Evolutionary conservation across 2,797 vertebrate genomes (phyloP).

Genomic region (Sebastes matsubarae): DNA sequence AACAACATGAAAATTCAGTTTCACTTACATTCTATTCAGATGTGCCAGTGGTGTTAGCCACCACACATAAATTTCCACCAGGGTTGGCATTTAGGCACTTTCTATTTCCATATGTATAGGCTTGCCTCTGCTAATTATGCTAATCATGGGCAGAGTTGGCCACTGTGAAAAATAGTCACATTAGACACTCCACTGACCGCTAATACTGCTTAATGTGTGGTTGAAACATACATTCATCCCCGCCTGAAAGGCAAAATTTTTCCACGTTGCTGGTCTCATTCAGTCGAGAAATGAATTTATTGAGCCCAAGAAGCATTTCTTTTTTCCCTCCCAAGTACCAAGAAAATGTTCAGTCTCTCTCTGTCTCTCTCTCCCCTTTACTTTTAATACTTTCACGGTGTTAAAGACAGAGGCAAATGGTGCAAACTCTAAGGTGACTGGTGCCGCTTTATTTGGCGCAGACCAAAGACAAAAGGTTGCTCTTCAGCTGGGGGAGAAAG

Average conservation of each 20-base stretch:
- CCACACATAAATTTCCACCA: conserved; percentile 94
- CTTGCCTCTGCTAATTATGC: conserved; percentile 97
- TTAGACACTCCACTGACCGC: conserved; percentile 97
- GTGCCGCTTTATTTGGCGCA: conserved; percentile 74
- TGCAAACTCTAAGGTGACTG: conserved; percentile 78
- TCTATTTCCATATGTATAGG: conserved; percentile 98
- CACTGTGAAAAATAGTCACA: conserved; percentile 97
- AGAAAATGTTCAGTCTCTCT: conserved; percentile 79
- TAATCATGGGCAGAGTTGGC: conserved; percentile 96
- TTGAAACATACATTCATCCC: conserved; percentile 97
- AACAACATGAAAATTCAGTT: conserved; percentile 80
- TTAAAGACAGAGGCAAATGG: conserved; percentile 74
- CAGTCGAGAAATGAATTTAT: conserved; percentile 96
- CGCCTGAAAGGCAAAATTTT: conserved; percentile 93
- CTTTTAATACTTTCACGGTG: conserved; percentile 75
- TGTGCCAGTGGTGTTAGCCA: conserved; percentile 91
- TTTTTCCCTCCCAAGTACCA: conserved; percentile 81
- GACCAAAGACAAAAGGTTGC: conserved; percentile 74
- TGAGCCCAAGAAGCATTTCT: conserved; percentile 88
- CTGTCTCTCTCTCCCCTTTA: conserved; percentile 58
- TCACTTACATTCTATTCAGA: conserved; percentile 91
- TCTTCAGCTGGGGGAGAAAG: conserved; percentile 66
- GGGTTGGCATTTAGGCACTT: conserved; percentile 94
- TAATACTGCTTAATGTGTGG: conserved; percentile 97
- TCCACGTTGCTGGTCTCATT: conserved; percentile 98